These are phyloP conservation scores for Perognathus longimembris DNA, from an alignment of 2,113 vertebrate species.

Conservation along the genomic window DNA sequence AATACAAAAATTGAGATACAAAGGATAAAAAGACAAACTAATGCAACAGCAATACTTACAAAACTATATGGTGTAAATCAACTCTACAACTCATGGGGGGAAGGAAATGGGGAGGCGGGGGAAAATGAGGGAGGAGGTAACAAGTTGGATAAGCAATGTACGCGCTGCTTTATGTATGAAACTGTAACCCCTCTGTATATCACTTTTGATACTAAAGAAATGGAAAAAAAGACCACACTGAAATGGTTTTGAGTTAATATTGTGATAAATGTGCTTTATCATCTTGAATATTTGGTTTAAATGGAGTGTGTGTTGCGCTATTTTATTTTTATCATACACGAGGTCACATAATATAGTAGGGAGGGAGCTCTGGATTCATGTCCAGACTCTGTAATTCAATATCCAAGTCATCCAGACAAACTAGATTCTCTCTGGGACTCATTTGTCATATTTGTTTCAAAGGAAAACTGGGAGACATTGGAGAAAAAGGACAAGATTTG, in stretches of 20 bases:
- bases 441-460: slow-evolving; percentile 51
- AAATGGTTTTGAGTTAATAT: neutral
- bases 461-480: slow-evolving; percentile 30
- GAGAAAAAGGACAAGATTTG: slow-evolving; percentile 25
- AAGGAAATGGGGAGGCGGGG: too few relatives aligned
- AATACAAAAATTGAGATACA: too few relatives aligned
- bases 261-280: neutral
- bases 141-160: too few relatives aligned
- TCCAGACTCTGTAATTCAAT: slow-evolving; percentile 56
- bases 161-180: too few relatives aligned
- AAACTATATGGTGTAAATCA: too few relatives aligned
- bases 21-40: too few relatives aligned
- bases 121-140: too few relatives aligned
- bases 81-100: too few relatives aligned
- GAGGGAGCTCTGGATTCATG: slow-evolving; percentile 37
- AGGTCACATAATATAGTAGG: slow-evolving; percentile 58
- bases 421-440: slow-evolving; percentile 29
- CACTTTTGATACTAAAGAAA: too few relatives aligned
- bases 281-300: slow-evolving; percentile 29
- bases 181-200: too few relatives aligned
- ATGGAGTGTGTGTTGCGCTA: slow-evolving; percentile 20
- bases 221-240: neutral
- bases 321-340: slow-evolving; percentile 72
- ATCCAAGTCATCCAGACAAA: slow-evolving; percentile 59
- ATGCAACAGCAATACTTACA: too few relatives aligned